Evolutionary conservation across 2,113 vertebrate genomes (phyloP), one percentile per base, ranked within the genome.

Genomic region (Chloroceryle aenea): DNA sequence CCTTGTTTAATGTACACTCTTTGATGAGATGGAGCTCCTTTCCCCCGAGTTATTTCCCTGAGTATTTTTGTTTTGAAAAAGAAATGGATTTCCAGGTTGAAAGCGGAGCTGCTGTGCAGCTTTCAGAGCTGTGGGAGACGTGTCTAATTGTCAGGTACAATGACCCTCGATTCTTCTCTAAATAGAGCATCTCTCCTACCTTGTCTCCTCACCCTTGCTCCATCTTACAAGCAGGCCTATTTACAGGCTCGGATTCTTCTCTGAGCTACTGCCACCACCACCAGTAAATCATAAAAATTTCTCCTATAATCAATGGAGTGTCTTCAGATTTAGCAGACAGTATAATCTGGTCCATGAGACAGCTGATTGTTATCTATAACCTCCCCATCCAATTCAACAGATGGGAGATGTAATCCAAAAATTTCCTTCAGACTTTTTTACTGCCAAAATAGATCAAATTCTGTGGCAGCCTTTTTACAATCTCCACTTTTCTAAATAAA

Each of bases 361-460:
- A 91, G 87, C 82, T 91, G 90, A 97, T 91, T 90, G 93, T 95
- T 96, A 96, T 96, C 92, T 96, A 93, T 72, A 96, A 95, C 95
- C 82, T 92, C 82, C 75, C 82, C 61, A 90, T 88, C 78, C 87
- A 77, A 95, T 94, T 92, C 85, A 74, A 85, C 85, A 19, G 9
- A 91, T 81, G 90, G 76, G 59, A 94, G 82, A 93, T 56, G 90
- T 58, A 96, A 95, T 91, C 91, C 88, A 91, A 96, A 97, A 93
- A 96, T 91, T 93, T 94, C 90, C 90, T 79, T 90, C 1, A 2
- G 85, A 92, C 90, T 92, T 81, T 90, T 97, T 96, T 95, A 95
- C 82, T 86, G 95, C 92, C 72, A 76, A 86, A 93, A 96, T 97
- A 96, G 47, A 97, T 97, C 95, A 96, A 67, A 71, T 59, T 83